Evolutionary conservation across 2,888 invertebrate genomes (phyloP).

Genomic region (Leucozona laternaria): DNA sequence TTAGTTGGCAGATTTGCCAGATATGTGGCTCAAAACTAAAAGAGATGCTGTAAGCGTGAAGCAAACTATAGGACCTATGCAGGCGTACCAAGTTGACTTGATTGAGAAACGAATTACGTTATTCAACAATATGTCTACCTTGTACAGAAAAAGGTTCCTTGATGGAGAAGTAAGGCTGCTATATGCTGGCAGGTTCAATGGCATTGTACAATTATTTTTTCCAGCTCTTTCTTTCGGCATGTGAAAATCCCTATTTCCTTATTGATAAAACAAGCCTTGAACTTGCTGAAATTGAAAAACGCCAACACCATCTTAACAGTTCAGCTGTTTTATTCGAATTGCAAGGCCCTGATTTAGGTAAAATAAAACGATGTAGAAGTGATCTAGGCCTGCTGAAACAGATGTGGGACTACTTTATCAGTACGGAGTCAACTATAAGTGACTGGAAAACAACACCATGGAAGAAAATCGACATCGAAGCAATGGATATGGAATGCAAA

Average conservation of each 20-base stretch:
- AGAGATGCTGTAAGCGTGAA: slow-evolving; percentile 92
- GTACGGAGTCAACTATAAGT: slow-evolving; percentile 92
- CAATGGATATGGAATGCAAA: slow-evolving; percentile 97
- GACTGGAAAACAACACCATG: slow-evolving; percentile 97
- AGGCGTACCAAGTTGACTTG: slow-evolving; percentile 94
- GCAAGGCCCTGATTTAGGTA: slow-evolving; percentile 92
- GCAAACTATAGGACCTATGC: slow-evolving; percentile 93
- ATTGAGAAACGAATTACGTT: slow-evolving; percentile 92
- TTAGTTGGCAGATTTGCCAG: slow-evolving; percentile 91
- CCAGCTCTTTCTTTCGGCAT: slow-evolving; percentile 87
- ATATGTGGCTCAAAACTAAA: slow-evolving; percentile 93
- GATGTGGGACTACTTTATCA: slow-evolving; percentile 95
- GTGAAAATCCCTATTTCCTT: slow-evolving; percentile 87
- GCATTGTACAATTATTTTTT: slow-evolving; percentile 35
- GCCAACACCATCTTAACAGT: slow-evolving; percentile 87
- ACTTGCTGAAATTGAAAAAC: slow-evolving; percentile 87
- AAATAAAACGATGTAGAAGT: slow-evolving; percentile 89
- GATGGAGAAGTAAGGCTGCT: slow-evolving; percentile 78
- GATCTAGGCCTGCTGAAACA: slow-evolving; percentile 91
- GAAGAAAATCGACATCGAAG: slow-evolving; percentile 97
- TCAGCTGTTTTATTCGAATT: slow-evolving; percentile 94
- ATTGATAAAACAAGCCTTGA: slow-evolving; percentile 89
- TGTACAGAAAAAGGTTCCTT: slow-evolving; percentile 91
- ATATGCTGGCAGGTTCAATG: neutral
- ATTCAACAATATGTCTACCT: slow-evolving; percentile 90